A percentile compares a stretch with the other conserved stretches of the same genome.
phyloP scores from a whole-genome alignment of 2,113 vertebrate genomes.

The Romanogobio albipinnatus region DNA sequence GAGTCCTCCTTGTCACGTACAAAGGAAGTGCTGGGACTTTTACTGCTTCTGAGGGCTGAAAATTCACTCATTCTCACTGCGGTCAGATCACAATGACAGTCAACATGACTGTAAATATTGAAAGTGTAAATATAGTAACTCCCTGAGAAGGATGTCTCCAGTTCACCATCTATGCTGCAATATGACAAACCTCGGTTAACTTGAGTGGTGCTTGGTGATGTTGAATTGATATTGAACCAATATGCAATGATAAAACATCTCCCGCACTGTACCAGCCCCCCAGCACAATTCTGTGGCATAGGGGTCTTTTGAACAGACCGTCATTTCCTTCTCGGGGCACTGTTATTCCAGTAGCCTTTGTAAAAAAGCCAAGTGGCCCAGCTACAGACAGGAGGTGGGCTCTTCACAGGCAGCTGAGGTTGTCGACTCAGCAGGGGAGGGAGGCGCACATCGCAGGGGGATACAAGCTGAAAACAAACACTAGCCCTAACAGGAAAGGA shows the following conservation, averaged over 20 bases:
- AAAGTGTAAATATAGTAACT: constrained; percentile 27
- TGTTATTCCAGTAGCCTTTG: constrained; percentile 76
- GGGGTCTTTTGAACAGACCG: constrained; percentile 71
- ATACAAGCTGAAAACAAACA: constrained; percentile 79
- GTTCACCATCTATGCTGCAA: neutral
- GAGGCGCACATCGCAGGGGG: constrained; percentile 63
- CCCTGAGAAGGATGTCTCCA: neutral
- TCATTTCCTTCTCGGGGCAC: constrained; percentile 73
- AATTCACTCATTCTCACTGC: constrained; percentile 50
- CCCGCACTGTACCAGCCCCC: constrained; percentile 50
- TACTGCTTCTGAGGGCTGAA: constrained; percentile 49
- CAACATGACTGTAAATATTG: neutral
- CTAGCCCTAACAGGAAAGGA: constrained; percentile 62
- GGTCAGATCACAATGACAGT: constrained; percentile 41
- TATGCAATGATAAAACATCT: constrained; percentile 49
- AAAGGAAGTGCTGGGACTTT: constrained; percentile 58
- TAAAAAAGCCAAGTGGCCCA: constrained; percentile 72
- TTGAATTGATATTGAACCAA: constrained; percentile 4
- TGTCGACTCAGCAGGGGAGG: constrained; percentile 74
- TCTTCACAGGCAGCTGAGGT: constrained; percentile 70
- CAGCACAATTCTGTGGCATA: constrained; percentile 48
- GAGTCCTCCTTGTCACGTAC: constrained; percentile 45
- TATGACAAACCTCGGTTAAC: neutral
- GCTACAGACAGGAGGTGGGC: constrained; percentile 71
- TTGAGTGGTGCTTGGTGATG: neutral